Base-by-base conservation (phyloP, 2,113 vertebrate species). In the Osmerus eperlanus region DNA sequence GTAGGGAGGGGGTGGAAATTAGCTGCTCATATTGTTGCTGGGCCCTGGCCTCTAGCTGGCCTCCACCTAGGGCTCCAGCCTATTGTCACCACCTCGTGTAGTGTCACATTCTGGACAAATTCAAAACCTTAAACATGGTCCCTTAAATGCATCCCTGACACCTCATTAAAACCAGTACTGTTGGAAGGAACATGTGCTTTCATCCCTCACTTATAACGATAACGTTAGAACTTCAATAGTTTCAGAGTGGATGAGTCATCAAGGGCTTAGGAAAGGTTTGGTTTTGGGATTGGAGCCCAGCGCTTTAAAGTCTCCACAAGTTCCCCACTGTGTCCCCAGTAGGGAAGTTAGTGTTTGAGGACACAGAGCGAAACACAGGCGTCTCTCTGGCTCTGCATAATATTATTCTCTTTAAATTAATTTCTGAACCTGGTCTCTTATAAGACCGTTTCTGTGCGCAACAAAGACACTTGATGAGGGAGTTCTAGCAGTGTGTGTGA, bases 391-490 rank as follows among this genome's bases (percentile, higher is more conserved):
- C 25, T 60, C 58, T 1, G 2, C 14, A 18, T 28, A 47, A 47
- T 11, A 14, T 18, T 16, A 28, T 36, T n/a, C n/a, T 8, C 3
- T 64, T 64, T 36, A 15, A 36, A 28, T 18, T 41, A 36, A 6
- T 16, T 7, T 1, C 0, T 21, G 58, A 13, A n/a, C 58, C 58
- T 12, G 9, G 23, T 63, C 55, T 6, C 32, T 65, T 9, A 41
- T 47, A 80, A 81, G 64, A 54, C 69, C 21, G 52, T 32, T 56
- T 61, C 18, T 19, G 56, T 23, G 66, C 65, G 72, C 23, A 70
- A 88, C 83, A 84, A 87, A 87, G 84, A 81, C 79, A 83, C 80
- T 58, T 63, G 29, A 52, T 74, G 79, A 75, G 76, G 79, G 78
- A 80, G 62, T 51, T 55, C 65, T 62, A 64, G 62, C 21, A 16